Base-by-base conservation (phyloP, 2,888 invertebrate genomes). In the Gortyna flavago region DNA sequence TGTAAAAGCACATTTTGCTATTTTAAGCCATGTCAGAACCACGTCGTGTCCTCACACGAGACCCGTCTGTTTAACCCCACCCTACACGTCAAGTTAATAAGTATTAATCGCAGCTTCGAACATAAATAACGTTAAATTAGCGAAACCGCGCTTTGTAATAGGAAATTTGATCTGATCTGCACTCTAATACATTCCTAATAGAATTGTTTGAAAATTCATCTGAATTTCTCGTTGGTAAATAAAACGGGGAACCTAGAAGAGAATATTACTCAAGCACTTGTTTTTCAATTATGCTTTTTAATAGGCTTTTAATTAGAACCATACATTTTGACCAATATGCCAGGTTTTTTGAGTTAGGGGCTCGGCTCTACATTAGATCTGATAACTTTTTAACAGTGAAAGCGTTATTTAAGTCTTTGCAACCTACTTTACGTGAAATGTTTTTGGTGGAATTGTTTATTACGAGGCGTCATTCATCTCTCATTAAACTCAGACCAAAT, bases 91-190 rank as follows among this genome's bases (percentile, higher is more conserved):
- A 69, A 16, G 41, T 54, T 84, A 85, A 79, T 78, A 85, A 71
- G 77, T 38, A 38, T 66, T 80, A 86, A 87, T 79, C 79, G 77
- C 69, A 25, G 77, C 77, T 41, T 67, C 35, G 59, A 79, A 66
- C 81, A 76, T 84, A 73, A 79, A 87, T 81, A 87, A 79, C 67
- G 66, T 75, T 76, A 78, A 81, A 81, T 85, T 81, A 77, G 18
- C 25, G 7, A 57, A 38, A 62, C 64, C 54, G 35, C 32, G 83
- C 59, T 61, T 72, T 77, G 48, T 79, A 73, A 86, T 86, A 74
- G 84, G 81, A 77, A 61, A 75, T 81, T 61, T 77, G 73, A 83
- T 62, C 62, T 68, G 61, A 83, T 84, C 64, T 66, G 35, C 57
- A 62, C 5, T 72, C 32, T 54, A 72, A 71, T 18, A 48, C 41